Conservation (phyloP, 2,113 vertebrate genomes). For the Turnix velox region DNA sequence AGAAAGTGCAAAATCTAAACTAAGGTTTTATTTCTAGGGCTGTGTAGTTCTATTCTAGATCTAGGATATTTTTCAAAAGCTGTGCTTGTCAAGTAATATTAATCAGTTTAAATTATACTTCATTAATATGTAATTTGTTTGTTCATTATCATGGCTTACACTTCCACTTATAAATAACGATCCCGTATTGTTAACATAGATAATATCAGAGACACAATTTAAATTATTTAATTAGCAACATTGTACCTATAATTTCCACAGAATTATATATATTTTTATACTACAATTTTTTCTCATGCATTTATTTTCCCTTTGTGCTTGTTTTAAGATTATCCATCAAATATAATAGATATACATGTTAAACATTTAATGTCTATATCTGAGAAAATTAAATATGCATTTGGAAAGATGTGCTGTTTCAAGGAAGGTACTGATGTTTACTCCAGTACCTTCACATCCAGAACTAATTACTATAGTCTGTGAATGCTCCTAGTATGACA, state of each 20-base stretch:
- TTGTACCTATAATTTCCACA: not conserved
- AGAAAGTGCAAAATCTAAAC: not conserved
- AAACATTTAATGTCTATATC: not conserved
- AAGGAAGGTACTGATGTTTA: not conserved
- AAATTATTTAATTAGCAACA: not conserved
- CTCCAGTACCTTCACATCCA: not conserved
- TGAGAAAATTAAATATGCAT: not conserved
- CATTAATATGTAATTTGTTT: constrained; percentile 44
- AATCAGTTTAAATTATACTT: constrained; percentile 24
- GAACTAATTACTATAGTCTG: not conserved
- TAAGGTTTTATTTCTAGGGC: not conserved
- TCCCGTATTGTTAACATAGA: not conserved
- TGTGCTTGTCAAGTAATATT: not conserved
- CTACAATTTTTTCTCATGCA: not conserved
- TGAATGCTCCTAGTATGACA: not conserved
- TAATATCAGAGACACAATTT: constrained; percentile 10
- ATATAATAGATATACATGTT: not conserved
- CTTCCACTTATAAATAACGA: constrained; percentile 27
- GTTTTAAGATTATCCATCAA: not conserved
- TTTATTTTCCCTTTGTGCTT: not conserved
- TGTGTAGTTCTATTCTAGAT: not conserved
- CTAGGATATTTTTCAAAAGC: not conserved
- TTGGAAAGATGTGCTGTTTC: not conserved
- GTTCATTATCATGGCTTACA: not conserved
- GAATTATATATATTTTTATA: not conserved